A percentile compares a stretch with the other conserved stretches of the same genome.
phyloP scores from a whole-genome alignment of 2,888 invertebrate genomes.

The Dasysyrphus tricinctus region DNA sequence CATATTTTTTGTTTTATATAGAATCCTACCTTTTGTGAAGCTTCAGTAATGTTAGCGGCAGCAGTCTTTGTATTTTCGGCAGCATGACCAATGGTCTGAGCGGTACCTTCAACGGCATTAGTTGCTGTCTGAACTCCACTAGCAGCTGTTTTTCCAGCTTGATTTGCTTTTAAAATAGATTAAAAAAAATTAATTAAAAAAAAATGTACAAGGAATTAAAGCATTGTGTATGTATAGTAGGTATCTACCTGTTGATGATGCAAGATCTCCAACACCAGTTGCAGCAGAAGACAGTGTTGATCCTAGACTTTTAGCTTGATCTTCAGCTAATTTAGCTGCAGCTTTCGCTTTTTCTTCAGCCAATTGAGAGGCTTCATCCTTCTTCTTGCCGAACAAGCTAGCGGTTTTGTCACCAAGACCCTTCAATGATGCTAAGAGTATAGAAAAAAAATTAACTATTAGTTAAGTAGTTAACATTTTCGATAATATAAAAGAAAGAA shows the following conservation, averaged over 20 bases:
- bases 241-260: conserved; percentile 83
- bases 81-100: conserved; percentile 78
- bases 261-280: conserved; percentile 84
- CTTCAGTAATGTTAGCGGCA: conserved; percentile 81
- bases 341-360: conserved; percentile 86
- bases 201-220: no score
- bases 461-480: neutral
- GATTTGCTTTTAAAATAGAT: conserved; percentile 76
- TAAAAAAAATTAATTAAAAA: neutral
- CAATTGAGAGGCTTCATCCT: conserved; percentile 88
- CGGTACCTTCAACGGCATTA: conserved; percentile 79
- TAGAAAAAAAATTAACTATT: neutral
- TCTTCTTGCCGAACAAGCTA: conserved; percentile 88
- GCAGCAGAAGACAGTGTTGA: conserved; percentile 86
- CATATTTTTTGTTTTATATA: no score
- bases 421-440: conserved; percentile 87
- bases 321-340: conserved; percentile 86
- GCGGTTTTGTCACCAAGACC: conserved; percentile 89
- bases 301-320: conserved; percentile 87
- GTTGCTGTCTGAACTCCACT: conserved; percentile 80
- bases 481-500: neutral
- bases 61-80: conserved; percentile 81
- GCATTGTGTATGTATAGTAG: no score
- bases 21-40: conserved; percentile 78
- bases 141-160: conserved; percentile 82